Evolutionary conservation across 1,140 invertebrate genomes (phyloP).

Genomic region (Anastrepha ludens): DNA sequence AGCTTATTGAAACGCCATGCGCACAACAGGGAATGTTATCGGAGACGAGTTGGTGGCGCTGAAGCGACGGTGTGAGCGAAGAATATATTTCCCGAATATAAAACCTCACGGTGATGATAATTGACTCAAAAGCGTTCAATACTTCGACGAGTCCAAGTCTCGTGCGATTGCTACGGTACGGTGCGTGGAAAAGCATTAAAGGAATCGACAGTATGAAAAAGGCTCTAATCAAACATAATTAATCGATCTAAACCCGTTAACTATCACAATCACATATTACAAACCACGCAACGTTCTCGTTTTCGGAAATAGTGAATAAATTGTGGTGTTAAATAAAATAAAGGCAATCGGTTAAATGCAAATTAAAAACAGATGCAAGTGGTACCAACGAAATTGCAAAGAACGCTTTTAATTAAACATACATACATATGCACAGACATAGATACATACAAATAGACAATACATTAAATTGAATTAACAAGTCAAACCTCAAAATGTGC

Average conservation of each 20-base stretch:
- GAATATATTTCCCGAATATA: constrained; percentile 42
- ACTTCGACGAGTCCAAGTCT: constrained; percentile 30
- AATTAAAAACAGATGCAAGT: not conserved
- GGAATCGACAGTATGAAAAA: not conserved
- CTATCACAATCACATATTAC: not conserved
- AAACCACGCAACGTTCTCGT: not conserved
- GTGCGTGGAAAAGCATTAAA: not conserved
- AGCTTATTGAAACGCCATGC: constrained; percentile 12
- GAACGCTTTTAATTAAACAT: not conserved
- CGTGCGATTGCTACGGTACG: constrained; percentile 28
- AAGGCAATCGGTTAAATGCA: not conserved
- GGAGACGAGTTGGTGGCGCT: not conserved
- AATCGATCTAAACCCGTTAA: constrained; percentile 46
- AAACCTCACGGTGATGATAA: constrained; percentile 43
- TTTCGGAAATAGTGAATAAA: not conserved
- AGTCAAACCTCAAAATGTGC: constrained; percentile 66
- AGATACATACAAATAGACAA: not conserved
- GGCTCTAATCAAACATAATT: not conserved
- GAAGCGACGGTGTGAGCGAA: not conserved
- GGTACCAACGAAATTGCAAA: not conserved
- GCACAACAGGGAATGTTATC: constrained; percentile 2
- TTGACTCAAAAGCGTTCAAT: constrained; percentile 48
- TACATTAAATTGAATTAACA: not conserved
- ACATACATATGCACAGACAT: not conserved
- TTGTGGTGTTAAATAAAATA: not conserved